These are phyloP conservation scores for Daphoenositta chrysoptera DNA, from an alignment of 2,113 vertebrate genomes.

Conservation along the genomic window DNA sequence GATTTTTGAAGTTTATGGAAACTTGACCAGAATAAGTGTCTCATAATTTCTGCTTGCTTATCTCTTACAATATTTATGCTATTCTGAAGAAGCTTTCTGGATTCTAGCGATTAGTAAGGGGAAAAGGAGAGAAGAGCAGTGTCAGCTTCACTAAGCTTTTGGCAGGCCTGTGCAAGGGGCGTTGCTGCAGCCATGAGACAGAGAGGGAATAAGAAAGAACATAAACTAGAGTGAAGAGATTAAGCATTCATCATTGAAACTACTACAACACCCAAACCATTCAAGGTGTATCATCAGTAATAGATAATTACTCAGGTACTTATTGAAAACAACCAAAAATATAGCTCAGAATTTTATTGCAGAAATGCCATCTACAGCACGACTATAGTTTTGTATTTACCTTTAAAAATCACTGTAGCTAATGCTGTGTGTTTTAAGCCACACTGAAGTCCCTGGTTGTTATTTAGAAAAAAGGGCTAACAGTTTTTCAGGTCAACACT, in stretches of 20 bases:
- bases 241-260: neutral
- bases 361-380: neutral
- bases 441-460: neutral
- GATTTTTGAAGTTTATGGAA: neutral
- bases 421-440: neutral
- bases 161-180: neutral
- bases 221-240: neutral
- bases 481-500: neutral
- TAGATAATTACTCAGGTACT: neutral
- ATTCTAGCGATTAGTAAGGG: neutral
- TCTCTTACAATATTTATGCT: neutral
- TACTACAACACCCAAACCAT: neutral
- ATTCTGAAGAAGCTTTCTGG: neutral
- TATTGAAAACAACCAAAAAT: neutral
- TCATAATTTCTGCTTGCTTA: neutral
- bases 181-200: neutral
- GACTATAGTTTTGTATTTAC: neutral
- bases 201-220: neutral
- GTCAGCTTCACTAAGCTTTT: neutral
- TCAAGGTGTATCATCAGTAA: neutral
- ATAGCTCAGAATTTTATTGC: neutral
- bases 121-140: neutral
- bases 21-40: neutral
- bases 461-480: neutral
- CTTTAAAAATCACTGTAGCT: neutral